Evolutionary conservation across 2,888 invertebrate species (phyloP), one percentile per base, ranked within the genome.

Genomic region (Reticulitermes lucifugus): DNA sequence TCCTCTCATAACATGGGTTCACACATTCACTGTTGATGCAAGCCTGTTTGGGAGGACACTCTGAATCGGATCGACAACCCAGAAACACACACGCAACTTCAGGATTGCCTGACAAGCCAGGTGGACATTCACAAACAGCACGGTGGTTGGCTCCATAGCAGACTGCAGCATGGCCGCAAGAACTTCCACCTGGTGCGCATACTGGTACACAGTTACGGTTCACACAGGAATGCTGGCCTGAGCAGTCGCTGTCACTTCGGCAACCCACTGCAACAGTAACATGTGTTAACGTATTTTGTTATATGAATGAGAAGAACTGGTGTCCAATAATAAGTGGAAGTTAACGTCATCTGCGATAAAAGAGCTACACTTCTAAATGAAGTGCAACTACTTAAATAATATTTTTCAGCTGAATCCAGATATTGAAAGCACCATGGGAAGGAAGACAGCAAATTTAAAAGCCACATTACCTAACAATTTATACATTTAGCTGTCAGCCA

Each of bases 201-300:
- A 95, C 97, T 65, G 96, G 95, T 73, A 96, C 93, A 89, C 98
- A 98, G 86, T 95, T 95, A 89, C 94, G 94, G 89, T 97, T 96
- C 59, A 96, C 92, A 89, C 98, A 98, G n/a, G 94, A 93, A 89
- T 97, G 96, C 85, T 96, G 95, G 79, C 95, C 94, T 29, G 96
- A 95, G 89, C 98, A 98, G 88, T 97, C 96, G 60, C 93, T 92
- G 88, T 96, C 94, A 46, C 94, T 93, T 89, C 94, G 93, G 89
- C 97, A 97, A 86, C 95, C 94, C 83, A 95, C 90, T 91, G 88
- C 25, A 88, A 87, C 22, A 70, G 51, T 46, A 4, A 55, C 18
- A 55, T 18, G 14, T 55, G 14, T 55, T 55, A 18, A 9, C 4
- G 14, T 18, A 55, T 18, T 55, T 14, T 55, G 55, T 18, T 55